Evolutionary conservation across 2,888 invertebrate genomes (phyloP), one percentile per base, ranked within the genome.

Genomic region (Hemithea aestivaria): DNA sequence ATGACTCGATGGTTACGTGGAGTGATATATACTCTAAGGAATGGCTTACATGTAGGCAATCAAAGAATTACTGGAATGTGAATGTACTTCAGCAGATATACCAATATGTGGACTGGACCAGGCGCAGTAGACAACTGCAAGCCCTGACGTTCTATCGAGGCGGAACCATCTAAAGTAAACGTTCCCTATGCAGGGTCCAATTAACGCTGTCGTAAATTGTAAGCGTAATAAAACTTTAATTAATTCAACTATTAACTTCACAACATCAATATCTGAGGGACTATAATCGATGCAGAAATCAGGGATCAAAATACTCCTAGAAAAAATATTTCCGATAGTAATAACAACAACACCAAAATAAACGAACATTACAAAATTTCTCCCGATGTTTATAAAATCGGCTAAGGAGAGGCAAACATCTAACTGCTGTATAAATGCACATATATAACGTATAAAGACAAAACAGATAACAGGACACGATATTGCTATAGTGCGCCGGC

Each of bases 381-480:
- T 73, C 70, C 73, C 73, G 72, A 74, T 77, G 60, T 70, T 70
- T 62, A 66, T 65, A 71, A 56, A 67, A 76, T 79, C 66, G 69
- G 64, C 87, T 87, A 85, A 83, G 80, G 81, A 81, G 77, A 82
- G 79, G 74, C 81, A 77, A 78, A 83, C 80, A 83, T 77, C 85
- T 85, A 87, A 83, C 77, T 83, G 79, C 80, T 74, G 73, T 69
- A 71, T 69, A 74, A 73, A 85, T 85, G 81, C 84, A 85, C 84
- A 85, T 82, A 81, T 61, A 84, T 75, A 76, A 84, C 80, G 75
- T 72, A 68, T 70, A 58, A 58, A 70, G 73, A 85, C 83, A 87
- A 79, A 73, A 85, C 83, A 85, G 67, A 81, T 73, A 67, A 84
- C 79, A 82, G 75, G 77, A 78, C 82, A 83, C 75, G 75, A 72